Base-by-base conservation (phyloP, 2,797 vertebrate genomes). In the Pantherophis vulpinus region DNA sequence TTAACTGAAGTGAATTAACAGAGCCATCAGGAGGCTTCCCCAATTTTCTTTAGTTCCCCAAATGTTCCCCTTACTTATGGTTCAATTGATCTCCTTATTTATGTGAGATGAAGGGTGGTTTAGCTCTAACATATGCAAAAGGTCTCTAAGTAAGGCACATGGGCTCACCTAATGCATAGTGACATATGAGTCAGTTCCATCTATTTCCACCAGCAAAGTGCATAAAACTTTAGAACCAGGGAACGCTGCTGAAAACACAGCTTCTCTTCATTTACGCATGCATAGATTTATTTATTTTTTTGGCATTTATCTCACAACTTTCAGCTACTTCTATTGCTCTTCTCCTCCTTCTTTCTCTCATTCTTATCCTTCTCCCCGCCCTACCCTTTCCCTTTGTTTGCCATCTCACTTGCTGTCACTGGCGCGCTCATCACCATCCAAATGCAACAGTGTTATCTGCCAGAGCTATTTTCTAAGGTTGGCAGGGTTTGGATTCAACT, bases 381-480 rank as follows among this genome's bases (percentile, higher is more conserved):
- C 25, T 6, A 32, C 87, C 89, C 66, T 63, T 89, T 93, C 83
- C 89, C 79, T 92, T 94, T 90, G 59, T 93, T 94, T 91, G 91
- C 91, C 89, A 87, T 94, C 89, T 93, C 88, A 88, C 89, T 94
- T 60, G 56, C 74, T 94, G 60, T 86, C 61, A 56, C 54, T 89
- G 51, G 89, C 58, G 42, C 9, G 32, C 86, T 61, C 88, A 86
- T 37, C 25, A 59, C 60, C 42, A 91, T 91, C 90, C 93, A 91
- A 91, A 93, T 5, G 87, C 70, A 86, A 89, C 86, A 86, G 63
- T 32, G 37, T 59, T 86, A 86, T 86, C 91, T 93, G 90, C 93
- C 93, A 91, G 90, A 91, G 91, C 90, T 91, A 58, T 93, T 93
- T 93, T 74, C 93, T 87, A 89, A 93, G 70, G 90, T 70, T 27